A percentile compares a stretch with the other conserved stretches of the same genome.
Conservation (phyloP, 2,113 vertebrate species). For the Emberiza fucata region DNA sequence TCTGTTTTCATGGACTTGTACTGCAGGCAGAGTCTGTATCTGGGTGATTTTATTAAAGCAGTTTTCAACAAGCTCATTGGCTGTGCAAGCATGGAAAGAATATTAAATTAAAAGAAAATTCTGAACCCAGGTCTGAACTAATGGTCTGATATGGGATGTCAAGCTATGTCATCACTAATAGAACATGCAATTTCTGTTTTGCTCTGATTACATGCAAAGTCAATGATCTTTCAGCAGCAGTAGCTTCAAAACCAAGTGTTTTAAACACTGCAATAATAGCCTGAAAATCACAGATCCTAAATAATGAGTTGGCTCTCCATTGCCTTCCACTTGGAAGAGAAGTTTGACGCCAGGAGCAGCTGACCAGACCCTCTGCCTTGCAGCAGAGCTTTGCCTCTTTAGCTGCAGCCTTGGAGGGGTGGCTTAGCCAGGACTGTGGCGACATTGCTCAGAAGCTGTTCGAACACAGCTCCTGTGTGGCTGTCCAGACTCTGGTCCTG, state of each 20-base stretch:
- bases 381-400: neutral
- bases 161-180: neutral
- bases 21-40: neutral
- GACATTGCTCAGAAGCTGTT: neutral
- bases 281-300: neutral
- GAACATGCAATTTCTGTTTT: neutral
- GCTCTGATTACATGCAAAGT: neutral
- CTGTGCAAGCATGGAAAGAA: neutral
- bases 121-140: neutral
- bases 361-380: neutral
- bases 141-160: neutral
- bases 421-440: neutral
- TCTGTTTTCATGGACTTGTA: neutral
- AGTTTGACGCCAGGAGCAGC: neutral
- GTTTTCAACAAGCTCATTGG: neutral
- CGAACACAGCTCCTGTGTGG: neutral
- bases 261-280: neutral
- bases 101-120: neutral
- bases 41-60: slow-evolving; percentile 20
- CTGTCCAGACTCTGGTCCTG: neutral
- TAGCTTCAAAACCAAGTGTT: neutral
- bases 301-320: neutral
- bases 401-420: neutral
- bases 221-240: neutral
- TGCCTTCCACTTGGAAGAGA: neutral